phyloP scores from a whole-genome alignment of 2,797 vertebrate genomes.

The Clarias laeviceps region DNA sequence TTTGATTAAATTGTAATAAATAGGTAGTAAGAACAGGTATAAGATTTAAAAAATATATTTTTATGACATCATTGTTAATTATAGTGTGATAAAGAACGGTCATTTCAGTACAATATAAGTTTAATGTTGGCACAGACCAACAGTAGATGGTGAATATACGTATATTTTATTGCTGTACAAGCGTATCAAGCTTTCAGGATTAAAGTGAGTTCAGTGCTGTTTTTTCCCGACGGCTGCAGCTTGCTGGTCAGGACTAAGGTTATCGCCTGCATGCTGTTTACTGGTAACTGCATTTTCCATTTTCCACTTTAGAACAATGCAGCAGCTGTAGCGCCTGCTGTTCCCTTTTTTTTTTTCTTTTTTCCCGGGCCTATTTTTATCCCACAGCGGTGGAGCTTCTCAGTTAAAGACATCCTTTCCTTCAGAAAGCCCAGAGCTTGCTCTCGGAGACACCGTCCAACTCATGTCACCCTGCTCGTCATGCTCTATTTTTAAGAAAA shows the following conservation, averaged over 20 bases:
- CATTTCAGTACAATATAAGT: background rate
- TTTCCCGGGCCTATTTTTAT: slow-evolving; percentile 62
- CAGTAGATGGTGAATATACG: background rate
- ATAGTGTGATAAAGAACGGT: background rate
- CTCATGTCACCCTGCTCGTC: slow-evolving; percentile 46
- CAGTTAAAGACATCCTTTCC: slow-evolving; percentile 64
- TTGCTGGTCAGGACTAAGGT: slow-evolving; percentile 49
- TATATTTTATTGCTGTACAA: background rate
- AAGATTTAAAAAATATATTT: background rate
- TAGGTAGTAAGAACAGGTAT: background rate
- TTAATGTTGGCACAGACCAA: background rate
- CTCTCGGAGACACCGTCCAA: slow-evolving; percentile 41
- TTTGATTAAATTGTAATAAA: no score
- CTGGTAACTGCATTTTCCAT: slow-evolving; percentile 50
- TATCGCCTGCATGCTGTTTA: slow-evolving; percentile 46
- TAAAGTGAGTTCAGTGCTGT: background rate
- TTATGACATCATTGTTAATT: background rate
- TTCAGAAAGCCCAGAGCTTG: slow-evolving; percentile 37
- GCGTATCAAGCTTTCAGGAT: background rate
- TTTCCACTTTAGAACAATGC: slow-evolving; percentile 50
- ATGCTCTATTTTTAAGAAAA: slow-evolving; percentile 35
- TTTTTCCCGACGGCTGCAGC: slow-evolving; percentile 50
- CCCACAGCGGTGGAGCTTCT: slow-evolving; percentile 61
- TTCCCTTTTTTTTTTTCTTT: slow-evolving; percentile 30
- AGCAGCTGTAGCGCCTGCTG: slow-evolving; percentile 45